Evolutionary conservation across 2,797 vertebrate species (phyloP), one percentile per base, ranked within the genome.

Genomic region (Petrocephalus sullivani): DNA sequence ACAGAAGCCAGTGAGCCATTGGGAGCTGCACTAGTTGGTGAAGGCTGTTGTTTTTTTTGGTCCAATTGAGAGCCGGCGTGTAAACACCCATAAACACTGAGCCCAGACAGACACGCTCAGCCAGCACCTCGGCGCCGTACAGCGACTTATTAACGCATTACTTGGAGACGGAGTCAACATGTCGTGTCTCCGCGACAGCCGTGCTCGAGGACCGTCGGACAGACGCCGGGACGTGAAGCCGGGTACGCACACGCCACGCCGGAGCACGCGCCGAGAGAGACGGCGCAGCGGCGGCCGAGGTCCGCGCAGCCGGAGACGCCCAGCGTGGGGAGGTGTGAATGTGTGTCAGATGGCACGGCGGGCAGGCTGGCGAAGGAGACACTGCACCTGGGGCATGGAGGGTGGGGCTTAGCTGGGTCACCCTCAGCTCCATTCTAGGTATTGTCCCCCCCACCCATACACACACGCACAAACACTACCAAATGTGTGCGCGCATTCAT

Each of bases 261-360:
- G 37, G 60, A 49, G 10, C n/a, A 14, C 60, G 46, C 21, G 37
- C 37, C 5, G 9, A 81, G 46, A 57, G 56, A 78, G 46, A 57
- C 88, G 23, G 46, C 64, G 16, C 41, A 87, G 46, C 19, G 54
- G 84, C 61, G 89, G 81, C 28, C 89, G 81, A 21, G 51, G 81
- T 23, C 86, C 87, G 75, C 88, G 54, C 90, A 71, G 89, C 90
- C 86, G 88, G 87, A 87, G 49, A 92, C 51, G 90, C 91, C 89
- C 89, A 89, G 91, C 91, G 96, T 97, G 97, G 96, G 93, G 96
- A 98, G 97, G 97, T 97, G 97, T 97, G 97, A 98, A 97, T 96
- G 96, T 96, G 96, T 97, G 97, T 98, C 97, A 98, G 97, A 97
- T 97, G 97, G 97, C 95, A 96, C 94, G 93, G 95, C 93, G 93